These are phyloP conservation scores for Acleris literana DNA, from an alignment of 2,888 invertebrate species.

Conservation along the genomic window DNA sequence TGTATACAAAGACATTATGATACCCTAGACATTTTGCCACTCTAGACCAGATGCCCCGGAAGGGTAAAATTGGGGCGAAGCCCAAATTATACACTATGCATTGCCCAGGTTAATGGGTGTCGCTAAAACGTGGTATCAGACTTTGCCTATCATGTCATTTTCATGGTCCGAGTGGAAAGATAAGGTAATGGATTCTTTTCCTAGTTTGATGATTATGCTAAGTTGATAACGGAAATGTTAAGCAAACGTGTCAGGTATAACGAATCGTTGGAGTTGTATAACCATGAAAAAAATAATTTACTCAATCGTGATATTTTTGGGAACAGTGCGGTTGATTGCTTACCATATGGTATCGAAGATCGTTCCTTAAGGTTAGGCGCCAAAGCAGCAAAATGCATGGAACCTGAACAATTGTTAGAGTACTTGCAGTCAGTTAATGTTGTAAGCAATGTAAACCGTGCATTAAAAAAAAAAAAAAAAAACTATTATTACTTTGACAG, in stretches of 20 bases:
- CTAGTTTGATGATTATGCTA: conserved; percentile 37
- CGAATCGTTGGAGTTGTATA: conserved; percentile 37
- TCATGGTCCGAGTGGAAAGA: conserved; percentile 38
- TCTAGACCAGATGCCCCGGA: too few relatives aligned
- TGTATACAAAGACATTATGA: too few relatives aligned
- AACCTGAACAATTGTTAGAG: conserved; percentile 30
- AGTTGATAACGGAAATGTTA: conserved; percentile 38
- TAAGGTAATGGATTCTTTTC: conserved; percentile 37
- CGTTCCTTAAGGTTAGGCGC: conserved; percentile 34
- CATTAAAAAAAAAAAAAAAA: too few relatives aligned
- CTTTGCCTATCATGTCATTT: conserved; percentile 30
- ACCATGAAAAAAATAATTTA: conserved; percentile 34
- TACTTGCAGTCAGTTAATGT: conserved; percentile 34
- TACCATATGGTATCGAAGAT: conserved; percentile 33
- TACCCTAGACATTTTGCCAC: too few relatives aligned
- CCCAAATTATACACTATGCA: conserved; percentile 33
- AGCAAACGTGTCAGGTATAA: conserved; percentile 19
- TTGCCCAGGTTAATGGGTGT: conserved; percentile 34
- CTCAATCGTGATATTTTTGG: conserved; percentile 34
- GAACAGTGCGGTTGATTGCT: conserved; percentile 35
- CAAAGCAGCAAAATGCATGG: conserved; percentile 28
- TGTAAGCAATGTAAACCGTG: too few relatives aligned
- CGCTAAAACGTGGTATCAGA: conserved; percentile 37
- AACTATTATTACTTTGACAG: too few relatives aligned
- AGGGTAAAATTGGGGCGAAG: too few relatives aligned